Evolutionary conservation across 2,113 vertebrate genomes (phyloP).

Genomic region (Donacobius atricapilla): DNA sequence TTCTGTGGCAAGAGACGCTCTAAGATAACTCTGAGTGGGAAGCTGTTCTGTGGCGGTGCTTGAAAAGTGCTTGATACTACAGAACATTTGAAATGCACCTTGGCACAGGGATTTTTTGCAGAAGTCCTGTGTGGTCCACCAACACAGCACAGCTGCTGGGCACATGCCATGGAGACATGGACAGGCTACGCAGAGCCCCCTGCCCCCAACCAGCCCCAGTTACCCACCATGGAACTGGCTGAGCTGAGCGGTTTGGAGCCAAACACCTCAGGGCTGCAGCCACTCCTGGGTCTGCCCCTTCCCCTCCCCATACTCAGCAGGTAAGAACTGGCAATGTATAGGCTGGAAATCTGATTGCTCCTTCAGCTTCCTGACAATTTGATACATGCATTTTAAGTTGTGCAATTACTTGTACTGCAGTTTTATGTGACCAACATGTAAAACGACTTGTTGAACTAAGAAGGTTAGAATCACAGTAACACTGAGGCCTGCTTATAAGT

Average conservation of each 20-base stretch:
- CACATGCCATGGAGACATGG: rapidly evolving
- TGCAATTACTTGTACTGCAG: not conserved
- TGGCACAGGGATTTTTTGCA: not conserved
- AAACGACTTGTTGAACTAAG: not conserved
- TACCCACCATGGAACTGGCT: rapidly evolving
- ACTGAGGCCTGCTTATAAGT: not conserved
- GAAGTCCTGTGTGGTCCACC: not conserved
- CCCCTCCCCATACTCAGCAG: not conserved
- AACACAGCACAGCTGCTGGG: not conserved
- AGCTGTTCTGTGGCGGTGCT: not conserved
- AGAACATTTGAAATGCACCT: not conserved
- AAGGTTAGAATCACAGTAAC: not conserved
- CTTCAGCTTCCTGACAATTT: not conserved
- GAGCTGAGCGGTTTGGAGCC: not conserved
- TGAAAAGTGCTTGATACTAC: not conserved
- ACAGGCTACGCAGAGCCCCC: not conserved
- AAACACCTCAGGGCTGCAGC: rapidly evolving
- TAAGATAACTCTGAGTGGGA: not conserved
- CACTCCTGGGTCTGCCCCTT: not conserved
- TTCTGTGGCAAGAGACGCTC: not conserved
- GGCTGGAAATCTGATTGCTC: not conserved
- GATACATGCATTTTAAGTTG: not conserved
- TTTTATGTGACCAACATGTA: not conserved
- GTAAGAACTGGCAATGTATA: rapidly evolving
- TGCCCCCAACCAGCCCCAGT: not conserved